Percentiles rank a stretch among this genome's conserved stretches.
Evolutionary conservation across 2,113 vertebrate genomes (phyloP).

Genomic region (Lycocorax pyrrhopterus): DNA sequence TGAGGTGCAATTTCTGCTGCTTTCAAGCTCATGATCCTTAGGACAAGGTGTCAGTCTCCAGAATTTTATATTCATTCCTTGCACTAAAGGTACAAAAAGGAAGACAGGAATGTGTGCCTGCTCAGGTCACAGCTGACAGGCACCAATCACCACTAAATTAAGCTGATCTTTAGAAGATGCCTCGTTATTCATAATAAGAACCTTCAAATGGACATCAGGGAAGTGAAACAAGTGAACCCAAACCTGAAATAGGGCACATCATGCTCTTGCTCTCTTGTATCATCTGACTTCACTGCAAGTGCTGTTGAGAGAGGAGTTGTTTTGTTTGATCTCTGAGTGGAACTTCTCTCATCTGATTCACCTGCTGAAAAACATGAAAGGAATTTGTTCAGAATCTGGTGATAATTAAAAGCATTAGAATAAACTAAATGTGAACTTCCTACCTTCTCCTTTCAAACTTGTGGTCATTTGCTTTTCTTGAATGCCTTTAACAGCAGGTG

Average conservation of each 20-base stretch:
- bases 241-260: slow-evolving; percentile 78
- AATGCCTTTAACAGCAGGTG: background rate
- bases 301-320: background rate
- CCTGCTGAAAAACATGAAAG: slow-evolving; percentile 17
- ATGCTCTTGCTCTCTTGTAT: slow-evolving; percentile 19
- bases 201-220: background rate
- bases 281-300: background rate
- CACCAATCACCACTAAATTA: background rate
- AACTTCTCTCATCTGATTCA: background rate
- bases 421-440: background rate
- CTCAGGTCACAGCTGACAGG: background rate
- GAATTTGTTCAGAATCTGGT: background rate
- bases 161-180: background rate
- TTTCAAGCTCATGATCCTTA: background rate
- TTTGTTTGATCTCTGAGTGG: background rate
- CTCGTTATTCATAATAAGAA: background rate
- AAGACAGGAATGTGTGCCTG: background rate
- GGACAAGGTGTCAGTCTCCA: background rate
- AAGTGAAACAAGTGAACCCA: background rate
- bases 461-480: background rate
- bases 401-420: background rate
- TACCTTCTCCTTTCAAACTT: slow-evolving; percentile 19
- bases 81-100: background rate
- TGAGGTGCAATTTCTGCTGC: background rate
- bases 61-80: background rate